A percentile compares a stretch with the other conserved stretches of the same genome.
phyloP scores from a whole-genome alignment of 2,113 vertebrate species.

The Rhabdornis inornatus region DNA sequence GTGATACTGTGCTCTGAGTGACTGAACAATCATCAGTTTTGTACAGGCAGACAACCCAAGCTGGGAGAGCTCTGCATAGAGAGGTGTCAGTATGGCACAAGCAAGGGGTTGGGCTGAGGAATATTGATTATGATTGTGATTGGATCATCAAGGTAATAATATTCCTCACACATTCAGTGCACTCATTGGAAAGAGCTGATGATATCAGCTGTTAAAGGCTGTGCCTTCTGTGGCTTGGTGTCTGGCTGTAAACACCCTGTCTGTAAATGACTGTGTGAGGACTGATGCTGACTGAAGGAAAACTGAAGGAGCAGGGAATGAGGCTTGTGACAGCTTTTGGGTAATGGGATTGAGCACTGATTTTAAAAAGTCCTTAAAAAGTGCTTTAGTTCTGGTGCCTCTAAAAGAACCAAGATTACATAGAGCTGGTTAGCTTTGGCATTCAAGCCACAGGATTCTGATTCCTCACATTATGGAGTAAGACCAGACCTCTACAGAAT shows the following conservation, averaged over 20 bases:
- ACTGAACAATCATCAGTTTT: neutral
- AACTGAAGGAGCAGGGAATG: neutral
- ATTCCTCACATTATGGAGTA: neutral
- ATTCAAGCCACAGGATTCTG: neutral
- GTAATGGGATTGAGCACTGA: neutral
- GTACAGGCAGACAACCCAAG: rapidly evolving
- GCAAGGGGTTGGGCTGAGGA: neutral
- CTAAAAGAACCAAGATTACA: neutral
- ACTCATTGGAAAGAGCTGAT: neutral
- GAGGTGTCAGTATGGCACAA: too few relatives aligned
- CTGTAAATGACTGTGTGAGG: neutral
- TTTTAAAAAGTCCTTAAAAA: neutral
- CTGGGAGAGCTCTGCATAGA: neutral
- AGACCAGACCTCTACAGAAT: neutral
- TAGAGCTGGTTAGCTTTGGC: neutral
- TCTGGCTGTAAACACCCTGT: neutral
- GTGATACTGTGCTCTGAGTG: neutral
- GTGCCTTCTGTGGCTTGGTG: neutral
- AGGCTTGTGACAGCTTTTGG: neutral
- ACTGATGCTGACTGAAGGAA: neutral
- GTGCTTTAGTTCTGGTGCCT: neutral
- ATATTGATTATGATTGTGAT: neutral
- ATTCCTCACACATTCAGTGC: neutral
- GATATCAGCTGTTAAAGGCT: neutral
- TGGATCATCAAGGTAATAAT: too few relatives aligned